Evolutionary conservation across 2,888 invertebrate genomes (phyloP), one percentile per base, ranked within the genome.

Genomic region (Eulithis prunata): DNA sequence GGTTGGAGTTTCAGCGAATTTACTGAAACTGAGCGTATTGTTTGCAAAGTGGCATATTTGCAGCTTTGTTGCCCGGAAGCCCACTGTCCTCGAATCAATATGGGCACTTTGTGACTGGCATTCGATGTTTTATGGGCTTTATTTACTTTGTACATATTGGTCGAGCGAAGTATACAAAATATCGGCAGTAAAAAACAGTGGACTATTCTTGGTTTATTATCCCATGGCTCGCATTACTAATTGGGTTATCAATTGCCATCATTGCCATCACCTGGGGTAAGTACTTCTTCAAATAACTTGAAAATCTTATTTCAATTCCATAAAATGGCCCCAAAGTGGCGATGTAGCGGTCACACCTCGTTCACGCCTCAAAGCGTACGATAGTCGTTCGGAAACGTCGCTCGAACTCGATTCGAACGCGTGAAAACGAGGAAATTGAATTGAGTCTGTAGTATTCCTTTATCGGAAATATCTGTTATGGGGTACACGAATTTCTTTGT

Each of bases 371-470:
- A 58, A 67, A 62, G 68, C 66, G 61, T 21, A 21, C 62, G 62
- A 70, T 64, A 58, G 54, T 57, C 57, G 55, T 64, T 70, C 54
- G 54, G 56, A 66, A 71, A 70, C 65, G 71, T 71, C 68, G 64
- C 63, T 64, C 64, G 65, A 71, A 70, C 66, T 62, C 69, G 65
- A 70, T 68, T 69, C 66, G 55, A 60, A 57, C 69, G 64, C 69
- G 66, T 68, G 75, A 77, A 78, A 81, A 82, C 79, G 77, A 78
- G 83, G 79, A 86, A 86, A 87, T 87, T 86, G 84, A 84, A 86
- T 86, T 76, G 80, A 79, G 78, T 81, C 74, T 74, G 72, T 70
- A 75, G 74, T 70, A 77, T 81, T 78, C 74, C 72, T 80, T 77
- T 80, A 78, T 79, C 75, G 76, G 79, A 83, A 81, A 79, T 78